Evolutionary conservation across 2,888 invertebrate species (phyloP).

Genomic region (Temnothorax unifasciatus): DNA sequence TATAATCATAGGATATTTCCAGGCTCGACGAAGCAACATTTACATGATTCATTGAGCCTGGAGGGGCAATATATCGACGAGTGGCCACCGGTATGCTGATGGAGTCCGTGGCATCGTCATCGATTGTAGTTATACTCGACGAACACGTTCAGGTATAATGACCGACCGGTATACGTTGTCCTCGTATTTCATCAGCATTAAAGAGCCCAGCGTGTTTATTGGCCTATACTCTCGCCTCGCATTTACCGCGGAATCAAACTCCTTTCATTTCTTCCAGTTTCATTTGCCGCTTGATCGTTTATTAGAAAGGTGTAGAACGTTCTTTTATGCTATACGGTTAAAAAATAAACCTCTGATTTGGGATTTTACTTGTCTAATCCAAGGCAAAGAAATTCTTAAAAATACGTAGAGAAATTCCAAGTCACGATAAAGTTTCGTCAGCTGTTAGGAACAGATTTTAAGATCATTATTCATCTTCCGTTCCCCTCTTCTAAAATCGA

Average conservation of each 20-base stretch:
- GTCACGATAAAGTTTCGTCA: slow-evolving; percentile 27
- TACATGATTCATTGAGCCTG: slow-evolving; percentile 68
- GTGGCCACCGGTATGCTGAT: slow-evolving; percentile 66
- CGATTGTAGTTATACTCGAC: slow-evolving; percentile 60
- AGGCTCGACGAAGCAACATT: slow-evolving; percentile 61
- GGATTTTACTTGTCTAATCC: background rate
- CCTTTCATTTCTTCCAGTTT: background rate
- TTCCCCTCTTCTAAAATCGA: background rate
- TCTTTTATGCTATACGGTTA: background rate
- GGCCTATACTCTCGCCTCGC: slow-evolving; percentile 4
- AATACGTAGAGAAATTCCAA: slow-evolving; percentile 1
- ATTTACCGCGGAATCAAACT: background rate
- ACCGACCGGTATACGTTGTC: slow-evolving; percentile 38
- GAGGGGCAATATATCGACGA: slow-evolving; percentile 46
- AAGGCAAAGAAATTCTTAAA: background rate
- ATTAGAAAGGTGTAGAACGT: background rate
- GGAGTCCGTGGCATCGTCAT: slow-evolving; percentile 69
- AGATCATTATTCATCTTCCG: slow-evolving; percentile 21
- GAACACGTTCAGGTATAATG: slow-evolving; percentile 45
- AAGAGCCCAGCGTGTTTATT: slow-evolving; percentile 40
- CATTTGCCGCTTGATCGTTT: background rate
- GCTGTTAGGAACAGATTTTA: slow-evolving; percentile 19
- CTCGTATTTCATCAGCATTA: slow-evolving; percentile 50
- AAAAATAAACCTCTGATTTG: background rate
- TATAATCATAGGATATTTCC: slow-evolving; percentile 53